Evolutionary conservation across 92 coral and sea anemone species (phyloP).

Genomic region (Zoanthus gigantus): DNA sequence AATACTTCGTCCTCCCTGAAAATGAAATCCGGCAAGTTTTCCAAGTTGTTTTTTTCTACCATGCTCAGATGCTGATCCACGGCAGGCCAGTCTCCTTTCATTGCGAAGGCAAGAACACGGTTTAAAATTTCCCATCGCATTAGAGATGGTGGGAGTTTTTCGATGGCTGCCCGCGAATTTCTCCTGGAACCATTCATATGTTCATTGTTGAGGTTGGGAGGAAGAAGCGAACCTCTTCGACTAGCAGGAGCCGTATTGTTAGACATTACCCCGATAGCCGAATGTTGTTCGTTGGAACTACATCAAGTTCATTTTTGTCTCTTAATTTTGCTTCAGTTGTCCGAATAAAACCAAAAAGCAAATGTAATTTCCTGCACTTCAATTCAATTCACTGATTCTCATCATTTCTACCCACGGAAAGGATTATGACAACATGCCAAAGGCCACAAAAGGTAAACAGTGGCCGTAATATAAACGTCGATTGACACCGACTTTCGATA

Average conservation of each 20-base stretch:
- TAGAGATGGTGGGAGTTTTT: slow-evolving; percentile 81
- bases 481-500: slow-evolving; percentile 1
- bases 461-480: slow-evolving; percentile 3
- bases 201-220: slow-evolving; percentile 15
- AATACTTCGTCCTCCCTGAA: slow-evolving; percentile 78
- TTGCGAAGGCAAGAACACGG: slow-evolving; percentile 74
- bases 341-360: not conserved
- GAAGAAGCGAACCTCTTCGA: slow-evolving; percentile 13
- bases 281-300: not conserved
- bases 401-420: slow-evolving; percentile 3
- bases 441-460: slow-evolving; percentile 10
- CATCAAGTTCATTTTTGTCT: not conserved
- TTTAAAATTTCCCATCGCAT: slow-evolving; percentile 76
- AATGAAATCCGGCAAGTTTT: slow-evolving; percentile 53
- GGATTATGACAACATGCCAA: slow-evolving; percentile 32
- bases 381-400: slow-evolving; percentile 5
- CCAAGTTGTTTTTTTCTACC: slow-evolving; percentile 86
- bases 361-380: not conserved
- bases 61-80: slow-evolving; percentile 84
- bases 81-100: slow-evolving; percentile 86
- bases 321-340: not conserved
- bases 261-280: not conserved
- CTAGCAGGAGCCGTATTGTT: slow-evolving; percentile 5
- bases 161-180: slow-evolving; percentile 75
- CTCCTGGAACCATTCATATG: slow-evolving; percentile 54